Percentiles rank a stretch among this genome's conserved stretches.
Conservation (phyloP, 2,888 invertebrate species). For the Microdon myrmicae region DNA sequence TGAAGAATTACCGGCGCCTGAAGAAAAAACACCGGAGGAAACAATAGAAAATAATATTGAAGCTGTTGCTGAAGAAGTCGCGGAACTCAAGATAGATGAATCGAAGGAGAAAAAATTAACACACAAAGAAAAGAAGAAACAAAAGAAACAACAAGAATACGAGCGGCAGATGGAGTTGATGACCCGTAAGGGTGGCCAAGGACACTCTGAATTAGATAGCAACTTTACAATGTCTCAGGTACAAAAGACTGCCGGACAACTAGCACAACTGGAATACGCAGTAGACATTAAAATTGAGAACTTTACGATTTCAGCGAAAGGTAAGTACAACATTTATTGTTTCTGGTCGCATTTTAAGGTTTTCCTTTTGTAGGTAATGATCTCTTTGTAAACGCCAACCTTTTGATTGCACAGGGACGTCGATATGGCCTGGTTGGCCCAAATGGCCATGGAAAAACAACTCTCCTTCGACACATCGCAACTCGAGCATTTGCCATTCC, state of each 20-base stretch:
- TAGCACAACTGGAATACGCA: conserved; percentile 87
- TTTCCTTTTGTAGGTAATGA: conserved; percentile 76
- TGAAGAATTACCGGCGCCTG: conserved; percentile 4
- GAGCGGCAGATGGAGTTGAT: conserved; percentile 87
- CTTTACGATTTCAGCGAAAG: conserved; percentile 97
- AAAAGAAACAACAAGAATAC: conserved; percentile 89
- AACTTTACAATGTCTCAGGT: conserved; percentile 95
- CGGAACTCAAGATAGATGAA: conserved; percentile 44
- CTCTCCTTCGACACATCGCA: conserved; percentile 91
- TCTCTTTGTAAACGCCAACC: conserved; percentile 93
- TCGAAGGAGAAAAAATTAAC: conserved; percentile 79
- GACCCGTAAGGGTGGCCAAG: conserved; percentile 87
- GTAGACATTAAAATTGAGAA: conserved; percentile 98
- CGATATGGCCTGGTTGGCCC: conserved; percentile 98
- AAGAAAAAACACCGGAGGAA: conserved; percentile 54
- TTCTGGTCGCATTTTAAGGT: background rate
- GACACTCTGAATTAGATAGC: conserved; percentile 87
- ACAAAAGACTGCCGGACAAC: conserved; percentile 78
- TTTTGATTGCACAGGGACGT: conserved; percentile 91
- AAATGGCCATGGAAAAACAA: conserved; percentile 99
- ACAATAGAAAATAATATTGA: conserved; percentile 56
- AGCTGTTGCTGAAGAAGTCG: conserved; percentile 45
- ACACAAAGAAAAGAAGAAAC: conserved; percentile 91
- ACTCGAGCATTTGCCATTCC: conserved; percentile 92
- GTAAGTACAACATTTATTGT: conserved; percentile 50